Evolutionary conservation across 2,888 invertebrate genomes (phyloP).

Genomic region (Chesias legatella): DNA sequence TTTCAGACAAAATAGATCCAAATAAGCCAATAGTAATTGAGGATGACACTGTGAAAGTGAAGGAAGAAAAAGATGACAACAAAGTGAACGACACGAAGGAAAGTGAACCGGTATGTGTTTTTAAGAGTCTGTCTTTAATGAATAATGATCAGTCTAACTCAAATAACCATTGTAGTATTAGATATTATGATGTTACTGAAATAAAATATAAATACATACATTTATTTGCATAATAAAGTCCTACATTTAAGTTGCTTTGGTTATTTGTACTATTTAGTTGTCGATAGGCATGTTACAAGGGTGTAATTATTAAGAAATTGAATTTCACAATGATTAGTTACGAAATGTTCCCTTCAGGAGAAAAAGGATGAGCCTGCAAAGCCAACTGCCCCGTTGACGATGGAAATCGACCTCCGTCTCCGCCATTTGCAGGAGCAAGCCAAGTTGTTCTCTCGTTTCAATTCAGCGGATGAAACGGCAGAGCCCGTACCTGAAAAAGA

Average conservation of each 20-base stretch:
- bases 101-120: constrained; percentile 39
- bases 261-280: too few relatives aligned
- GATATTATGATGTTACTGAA: too few relatives aligned
- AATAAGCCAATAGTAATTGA: constrained; percentile 71
- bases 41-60: constrained; percentile 66
- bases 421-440: constrained; percentile 78
- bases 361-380: constrained; percentile 64
- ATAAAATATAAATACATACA: too few relatives aligned
- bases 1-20: constrained; percentile 55
- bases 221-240: too few relatives aligned
- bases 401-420: constrained; percentile 76
- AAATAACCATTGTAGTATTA: too few relatives aligned
- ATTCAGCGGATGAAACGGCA: constrained; percentile 55
- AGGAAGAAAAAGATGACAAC: constrained; percentile 68
- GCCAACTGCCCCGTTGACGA: constrained; percentile 66
- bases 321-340: too few relatives aligned
- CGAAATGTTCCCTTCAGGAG: constrained; percentile 38
- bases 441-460: constrained; percentile 73
- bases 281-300: too few relatives aligned
- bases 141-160: too few relatives aligned
- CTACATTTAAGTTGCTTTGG: too few relatives aligned
- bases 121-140: too few relatives aligned
- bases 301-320: too few relatives aligned
- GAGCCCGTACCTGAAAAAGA: constrained; percentile 59
- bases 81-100: constrained; percentile 62